Conservation (phyloP, 2,888 invertebrate species). For the Carterocephalus palaemon region DNA sequence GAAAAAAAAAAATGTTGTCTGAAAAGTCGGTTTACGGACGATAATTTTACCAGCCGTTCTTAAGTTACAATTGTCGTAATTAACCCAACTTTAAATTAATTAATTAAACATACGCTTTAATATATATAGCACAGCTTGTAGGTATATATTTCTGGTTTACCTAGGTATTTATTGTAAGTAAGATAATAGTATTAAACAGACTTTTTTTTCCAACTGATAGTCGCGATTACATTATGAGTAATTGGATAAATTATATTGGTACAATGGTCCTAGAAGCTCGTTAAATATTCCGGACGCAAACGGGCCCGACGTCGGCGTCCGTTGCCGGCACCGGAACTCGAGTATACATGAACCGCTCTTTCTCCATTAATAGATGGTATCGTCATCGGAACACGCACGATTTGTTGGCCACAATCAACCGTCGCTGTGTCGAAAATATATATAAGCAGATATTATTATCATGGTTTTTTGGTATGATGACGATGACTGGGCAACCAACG, state of each 20-base stretch:
- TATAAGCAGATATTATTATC: slow-evolving; percentile 29
- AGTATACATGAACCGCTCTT: slow-evolving; percentile 48
- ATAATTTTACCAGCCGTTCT: too few relatives aligned
- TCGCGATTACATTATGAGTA: slow-evolving; percentile 14
- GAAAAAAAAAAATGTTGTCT: too few relatives aligned
- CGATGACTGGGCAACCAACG: slow-evolving; percentile 15
- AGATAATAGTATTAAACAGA: too few relatives aligned
- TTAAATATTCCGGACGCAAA: slow-evolving; percentile 52
- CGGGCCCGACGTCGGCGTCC: slow-evolving; percentile 41
- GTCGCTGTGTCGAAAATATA: slow-evolving; percentile 25
- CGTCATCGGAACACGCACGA: slow-evolving; percentile 41
- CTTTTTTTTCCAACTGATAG: background rate
- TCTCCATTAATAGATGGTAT: slow-evolving; percentile 56
- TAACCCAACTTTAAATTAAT: too few relatives aligned
- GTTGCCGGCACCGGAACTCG: slow-evolving; percentile 57
- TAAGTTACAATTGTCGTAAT: too few relatives aligned
- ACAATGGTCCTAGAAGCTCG: slow-evolving; percentile 30
- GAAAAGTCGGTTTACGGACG: too few relatives aligned
- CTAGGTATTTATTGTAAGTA: too few relatives aligned
- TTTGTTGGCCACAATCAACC: slow-evolving; percentile 30
- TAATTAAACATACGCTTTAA: too few relatives aligned
- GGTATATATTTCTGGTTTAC: too few relatives aligned
- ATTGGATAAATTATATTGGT: slow-evolving; percentile 23
- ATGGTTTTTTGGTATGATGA: slow-evolving; percentile 24
- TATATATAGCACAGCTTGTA: too few relatives aligned